Evolutionary conservation across 2,888 invertebrate genomes (phyloP), one percentile per base, ranked within the genome.

Genomic region (Pristionchus exspectatus): DNA sequence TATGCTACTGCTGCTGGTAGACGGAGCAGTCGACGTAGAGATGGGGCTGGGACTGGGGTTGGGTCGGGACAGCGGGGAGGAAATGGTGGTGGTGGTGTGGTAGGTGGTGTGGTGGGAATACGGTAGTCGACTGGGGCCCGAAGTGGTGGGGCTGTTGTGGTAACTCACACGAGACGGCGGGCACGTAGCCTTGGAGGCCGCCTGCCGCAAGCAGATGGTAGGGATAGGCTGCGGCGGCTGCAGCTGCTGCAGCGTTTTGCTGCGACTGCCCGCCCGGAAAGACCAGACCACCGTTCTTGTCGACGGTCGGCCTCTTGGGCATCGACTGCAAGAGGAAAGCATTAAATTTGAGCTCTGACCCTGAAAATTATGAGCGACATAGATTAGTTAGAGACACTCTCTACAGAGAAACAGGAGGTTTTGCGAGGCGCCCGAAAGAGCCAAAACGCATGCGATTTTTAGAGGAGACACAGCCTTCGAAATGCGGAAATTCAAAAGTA

Each of bases 91-190:
- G 38, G 18, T 74, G 74, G 81, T 44, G 50, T n/a, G 21, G 14
- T 1, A 18, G 27, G 21, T 81, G 50, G 81, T 81, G 81, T 81
- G 54, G 81, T 50, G 56, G 77, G 63, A 30, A 30, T 74, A 74
- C 74, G 81, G 81, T 81, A 84, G 84, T 56, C 83, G 50, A 83
- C 27, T 24, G 84, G n/a, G 24, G 38, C 2, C 14, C 16, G 30
- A 33, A 30, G 84, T n/a, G 56, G 33, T 56, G 84, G 10, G 81
- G 81, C 3, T 38, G 38, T 38, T 38, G 38, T 38, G 50, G 44
- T n/a, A 81, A 81, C 93, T 93, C 92, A 93, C 93, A 93, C 59
- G 93, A 92, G 87, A 93, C 93, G 63, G 93, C 90, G 30, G 93
- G 93, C 44, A 93, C 92, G 84, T 92, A 93, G 38, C 44, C 44